Evolutionary conservation across 2,888 invertebrate genomes (phyloP).

Genomic region (Emmelina monodactyla): DNA sequence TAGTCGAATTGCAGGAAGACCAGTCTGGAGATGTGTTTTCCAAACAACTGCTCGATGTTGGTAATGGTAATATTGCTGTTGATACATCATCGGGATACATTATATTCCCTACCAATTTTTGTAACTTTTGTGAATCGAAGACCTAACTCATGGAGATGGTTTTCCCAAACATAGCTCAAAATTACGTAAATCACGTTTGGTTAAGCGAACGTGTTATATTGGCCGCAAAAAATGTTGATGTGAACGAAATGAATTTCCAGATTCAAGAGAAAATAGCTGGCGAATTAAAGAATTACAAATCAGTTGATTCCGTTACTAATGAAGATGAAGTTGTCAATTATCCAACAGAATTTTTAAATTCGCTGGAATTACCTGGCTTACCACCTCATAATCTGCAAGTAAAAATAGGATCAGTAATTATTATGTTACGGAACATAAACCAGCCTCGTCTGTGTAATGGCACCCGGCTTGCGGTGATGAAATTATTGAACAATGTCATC

Average conservation of each 20-base stretch:
- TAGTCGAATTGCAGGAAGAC: no score
- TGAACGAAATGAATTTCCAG: no score
- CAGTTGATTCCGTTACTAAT: conserved; percentile 11
- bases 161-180: no score
- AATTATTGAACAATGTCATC: conserved; percentile 14
- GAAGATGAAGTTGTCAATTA: conserved; percentile 14
- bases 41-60: no score
- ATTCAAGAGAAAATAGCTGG: conserved; percentile 14
- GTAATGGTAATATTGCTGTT: conserved; percentile 18
- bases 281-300: conserved; percentile 12
- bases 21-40: no score
- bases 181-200: no score
- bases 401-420: conserved; percentile 13
- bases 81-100: no score
- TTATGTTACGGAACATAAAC: conserved; percentile 16
- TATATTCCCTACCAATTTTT: no score
- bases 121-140: no score
- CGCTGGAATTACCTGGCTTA: conserved; percentile 14
- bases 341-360: conserved; percentile 17
- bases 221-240: no score
- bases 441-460: conserved; percentile 19
- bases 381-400: conserved; percentile 16
- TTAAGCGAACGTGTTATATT: no score
- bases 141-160: no score
- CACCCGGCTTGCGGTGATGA: conserved; percentile 16